Evolutionary conservation across 1,140 invertebrate species (phyloP), one percentile per base, ranked within the genome.

Genomic region (Spodoptera litura): DNA sequence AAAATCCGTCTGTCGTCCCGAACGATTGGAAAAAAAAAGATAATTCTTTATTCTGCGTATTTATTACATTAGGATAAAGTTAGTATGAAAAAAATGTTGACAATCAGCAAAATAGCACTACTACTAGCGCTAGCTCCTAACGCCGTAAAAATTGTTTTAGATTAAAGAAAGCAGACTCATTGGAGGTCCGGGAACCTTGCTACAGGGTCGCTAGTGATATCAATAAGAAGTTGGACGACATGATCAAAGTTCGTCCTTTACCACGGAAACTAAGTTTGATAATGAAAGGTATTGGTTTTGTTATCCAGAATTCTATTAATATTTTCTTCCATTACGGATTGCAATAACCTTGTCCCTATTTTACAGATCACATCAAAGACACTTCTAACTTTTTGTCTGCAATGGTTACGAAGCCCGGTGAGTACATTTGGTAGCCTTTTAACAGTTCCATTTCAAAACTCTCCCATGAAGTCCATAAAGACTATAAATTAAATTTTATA

Each of bases 321-420:
- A 27, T 25, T 59, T 31, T 31, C 10, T 5, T 10, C 20, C 20
- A 20, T 20, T 20, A 20, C 20, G 20, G 20, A 20, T 4, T 5
- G 6, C 6, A 0, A 44, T 6, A 44, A 6, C 0, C 38, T 44
- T 44, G 6, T 9, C 38, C 6, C 38, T 64, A 25, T 53, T 27
- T 83, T 84, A n/a, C 82, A 93, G 92, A 90, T 71, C 88, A 92
- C 68, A 85, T 88, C 11, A 88, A 88, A 78, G 84, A 89, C 12
- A 85, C 88, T 4, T 66, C 88, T 2, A 80, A 90, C 56, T 92
- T 85, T 74, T 81, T 93, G 59, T 92, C 92, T 9, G 85, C 75
- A 56, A 49, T 84, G 6, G 90, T 92, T 2, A 90, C 88, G 27
- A 91, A 87, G 80, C 88, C 89, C 81, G 89, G 92, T 92, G 73